phyloP scores from a whole-genome alignment of 2,113 vertebrate species.

The Diglossa brunneiventris region DNA sequence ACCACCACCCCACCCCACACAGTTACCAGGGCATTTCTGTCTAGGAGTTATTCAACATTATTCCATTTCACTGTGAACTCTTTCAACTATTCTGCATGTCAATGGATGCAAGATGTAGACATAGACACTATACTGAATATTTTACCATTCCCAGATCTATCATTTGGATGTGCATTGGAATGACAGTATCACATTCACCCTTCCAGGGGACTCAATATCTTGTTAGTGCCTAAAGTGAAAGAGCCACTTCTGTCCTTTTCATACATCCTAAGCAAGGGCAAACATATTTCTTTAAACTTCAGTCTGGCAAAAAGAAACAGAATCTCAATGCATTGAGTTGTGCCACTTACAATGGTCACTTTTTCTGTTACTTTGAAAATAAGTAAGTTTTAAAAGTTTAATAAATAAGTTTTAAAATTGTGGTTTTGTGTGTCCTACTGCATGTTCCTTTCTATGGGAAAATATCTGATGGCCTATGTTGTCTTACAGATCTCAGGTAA shows the following conservation, averaged over 20 bases:
- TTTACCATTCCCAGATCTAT: not conserved
- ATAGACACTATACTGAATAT: not conserved
- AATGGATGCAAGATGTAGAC: not conserved
- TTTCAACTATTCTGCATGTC: not conserved
- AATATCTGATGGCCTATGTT: not conserved
- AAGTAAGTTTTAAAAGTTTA: not conserved
- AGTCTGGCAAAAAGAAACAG: not conserved
- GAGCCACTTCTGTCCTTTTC: not conserved
- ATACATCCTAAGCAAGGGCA: not conserved
- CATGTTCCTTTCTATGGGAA: not conserved
- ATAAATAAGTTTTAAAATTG: not conserved
- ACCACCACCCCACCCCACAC: not conserved
- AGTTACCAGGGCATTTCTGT: not conserved
- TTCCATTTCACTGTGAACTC: not conserved
- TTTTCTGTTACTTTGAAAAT: not conserved
- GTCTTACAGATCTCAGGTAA: slow-evolving; percentile 19
- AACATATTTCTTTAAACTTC: not conserved
- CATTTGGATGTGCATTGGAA: not conserved
- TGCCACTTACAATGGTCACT: not conserved
- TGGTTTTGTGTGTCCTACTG: not conserved
- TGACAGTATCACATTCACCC: not conserved
- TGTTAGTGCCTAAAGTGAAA: not conserved
- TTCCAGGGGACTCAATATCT: not conserved
- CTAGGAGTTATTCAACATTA: not conserved
- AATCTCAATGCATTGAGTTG: not conserved